Conservation (phyloP, 2,113 vertebrate genomes). For the Xerus inauris region DNA sequence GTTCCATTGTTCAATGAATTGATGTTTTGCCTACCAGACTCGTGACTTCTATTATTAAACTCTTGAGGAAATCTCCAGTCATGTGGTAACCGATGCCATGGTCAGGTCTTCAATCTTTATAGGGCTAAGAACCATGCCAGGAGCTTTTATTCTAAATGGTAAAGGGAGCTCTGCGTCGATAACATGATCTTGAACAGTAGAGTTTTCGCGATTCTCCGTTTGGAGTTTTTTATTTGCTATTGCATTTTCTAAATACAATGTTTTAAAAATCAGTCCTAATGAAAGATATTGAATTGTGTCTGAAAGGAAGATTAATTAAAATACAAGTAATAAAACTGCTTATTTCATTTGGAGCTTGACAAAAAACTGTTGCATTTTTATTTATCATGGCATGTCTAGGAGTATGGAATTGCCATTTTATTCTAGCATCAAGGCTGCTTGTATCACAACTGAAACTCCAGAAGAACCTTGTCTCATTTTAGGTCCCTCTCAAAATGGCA, state of each 20-base stretch:
- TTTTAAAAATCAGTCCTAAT: conserved; percentile 46
- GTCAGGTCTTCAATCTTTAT: neutral
- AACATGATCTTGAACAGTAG: neutral
- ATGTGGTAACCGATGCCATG: no score
- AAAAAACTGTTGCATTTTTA: neutral
- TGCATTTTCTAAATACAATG: conserved; percentile 61
- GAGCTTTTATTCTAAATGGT: neutral
- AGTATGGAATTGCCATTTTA: neutral
- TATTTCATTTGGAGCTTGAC: neutral
- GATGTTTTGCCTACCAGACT: neutral
- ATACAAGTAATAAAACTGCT: conserved; percentile 42
- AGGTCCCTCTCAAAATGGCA: neutral
- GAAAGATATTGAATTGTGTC: conserved; percentile 41
- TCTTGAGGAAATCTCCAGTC: neutral
- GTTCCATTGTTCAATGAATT: neutral
- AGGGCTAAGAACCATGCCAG: neutral
- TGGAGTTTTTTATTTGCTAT: neutral
- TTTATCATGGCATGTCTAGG: neutral
- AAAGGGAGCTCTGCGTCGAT: neutral
- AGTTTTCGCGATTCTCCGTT: neutral
- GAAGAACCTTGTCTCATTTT: neutral
- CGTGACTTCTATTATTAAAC: neutral
- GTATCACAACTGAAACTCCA: neutral
- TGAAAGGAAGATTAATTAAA: conserved; percentile 67
- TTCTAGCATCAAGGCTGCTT: neutral